Percentiles rank a stretch among this genome's conserved stretches.
Conservation (phyloP, 1,140 invertebrate genomes). For the Meloidogyne exigua region DNA sequence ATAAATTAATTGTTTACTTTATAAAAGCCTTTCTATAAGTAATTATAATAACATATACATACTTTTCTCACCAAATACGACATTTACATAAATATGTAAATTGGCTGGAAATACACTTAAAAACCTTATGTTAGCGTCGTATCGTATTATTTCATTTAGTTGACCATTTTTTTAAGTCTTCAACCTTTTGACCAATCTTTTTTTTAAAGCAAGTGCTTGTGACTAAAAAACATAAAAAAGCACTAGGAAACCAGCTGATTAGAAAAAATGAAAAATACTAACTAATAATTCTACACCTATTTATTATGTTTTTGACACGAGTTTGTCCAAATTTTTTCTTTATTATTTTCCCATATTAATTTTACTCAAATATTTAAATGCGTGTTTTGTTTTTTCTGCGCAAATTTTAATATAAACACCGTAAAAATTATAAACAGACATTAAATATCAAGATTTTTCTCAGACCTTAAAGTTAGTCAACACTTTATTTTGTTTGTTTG, state of each 20-base stretch:
- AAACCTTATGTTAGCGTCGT: no score
- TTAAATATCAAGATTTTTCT: slow-evolving; percentile 1
- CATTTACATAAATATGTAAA: slow-evolving; percentile 5
- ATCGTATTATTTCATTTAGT: background rate
- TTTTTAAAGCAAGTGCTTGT: background rate
- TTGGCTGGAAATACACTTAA: background rate
- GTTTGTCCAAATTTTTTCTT: background rate
- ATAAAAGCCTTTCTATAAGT: no score
- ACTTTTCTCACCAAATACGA: background rate
- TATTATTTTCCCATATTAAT: background rate
- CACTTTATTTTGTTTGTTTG: background rate
- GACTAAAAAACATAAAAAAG: background rate
- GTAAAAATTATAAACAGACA: background rate
- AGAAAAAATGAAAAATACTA: background rate
- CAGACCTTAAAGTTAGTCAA: background rate
- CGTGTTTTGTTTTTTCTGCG: background rate
- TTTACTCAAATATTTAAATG: background rate
- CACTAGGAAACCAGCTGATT: background rate
- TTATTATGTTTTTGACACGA: background rate
- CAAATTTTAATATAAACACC: background rate
- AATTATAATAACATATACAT: no score
- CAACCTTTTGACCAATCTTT: background rate
- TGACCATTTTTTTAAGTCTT: background rate
- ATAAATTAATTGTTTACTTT: no score
- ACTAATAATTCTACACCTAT: background rate